Base-by-base conservation (phyloP, 2,797 vertebrate species). In the Limnodromus scolopaceus region DNA sequence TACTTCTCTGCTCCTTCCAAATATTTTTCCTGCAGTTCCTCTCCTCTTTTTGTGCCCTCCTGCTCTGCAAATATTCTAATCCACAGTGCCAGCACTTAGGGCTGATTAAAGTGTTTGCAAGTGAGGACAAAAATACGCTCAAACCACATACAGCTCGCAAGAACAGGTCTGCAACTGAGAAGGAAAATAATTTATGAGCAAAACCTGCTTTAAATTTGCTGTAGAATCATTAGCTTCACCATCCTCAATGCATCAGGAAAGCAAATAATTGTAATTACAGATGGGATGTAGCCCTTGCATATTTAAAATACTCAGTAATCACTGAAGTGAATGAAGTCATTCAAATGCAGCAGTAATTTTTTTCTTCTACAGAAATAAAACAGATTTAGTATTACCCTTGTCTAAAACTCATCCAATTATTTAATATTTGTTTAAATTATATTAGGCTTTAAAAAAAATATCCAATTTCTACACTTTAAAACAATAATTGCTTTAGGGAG, bases 181-280 rank as follows among this genome's bases (percentile, higher is more conserved):
- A 84, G 41, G 63, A 75, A 70, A 92, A 61, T 65, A 63, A 89
- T 48, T 43, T 82, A 75, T 11, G 8, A 88, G 64, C 69, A 91
- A 69, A 95, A 93, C 61, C 83, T 94, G 94, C 64, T 96, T 97
- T 92, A 53, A 20, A 93, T 96, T 94, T 97, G 85, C 74, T 48
- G 65, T 7, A 60, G 63, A 94, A 92, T 74, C 60, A 54, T 72
- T 86, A 87, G 41, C 22, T 65, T 79, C 66, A 65, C 46, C 5
- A 85, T 83, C 16, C 63, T 74, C 25, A 68, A 61, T 63, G 57
- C 43, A 53, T 38, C 38, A 46, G 25, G n/a, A 81, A 49, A 58
- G 20, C 28, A 81, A 63, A 64, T 30, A 85, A 84, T 54, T 55
- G 3, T 27, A 60, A 81, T 64, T 63, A 83, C 28, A 87, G 48